Base-by-base conservation (phyloP, 2,113 vertebrate species). In the Dasypus novemcinctus region DNA sequence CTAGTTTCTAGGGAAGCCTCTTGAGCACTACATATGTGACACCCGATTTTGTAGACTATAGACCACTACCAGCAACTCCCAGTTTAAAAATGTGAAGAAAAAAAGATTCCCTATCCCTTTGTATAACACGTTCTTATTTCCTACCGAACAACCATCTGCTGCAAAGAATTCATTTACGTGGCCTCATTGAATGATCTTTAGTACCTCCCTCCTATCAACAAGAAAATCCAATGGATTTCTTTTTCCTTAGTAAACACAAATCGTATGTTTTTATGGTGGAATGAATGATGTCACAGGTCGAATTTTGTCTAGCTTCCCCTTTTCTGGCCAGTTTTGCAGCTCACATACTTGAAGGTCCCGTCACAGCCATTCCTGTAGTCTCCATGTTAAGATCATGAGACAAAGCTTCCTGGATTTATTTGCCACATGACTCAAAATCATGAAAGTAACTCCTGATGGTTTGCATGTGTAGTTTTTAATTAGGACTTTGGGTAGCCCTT, bases 1-100 rank as follows among this genome's bases (percentile, higher is more conserved):
- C 91, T 96, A 68, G 36, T 92, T 97, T 97, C 79, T 66, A 74
- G 38, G 29, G 87, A 59, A 95, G 41, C 66, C 95, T 96, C 87
- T 96, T 89, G 46, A 95, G 74, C 76, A 87, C 79, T 96, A 92
- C 71, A 27, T 69, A 92, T 2, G 84, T 92, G 12, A 0, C 8
- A 52, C 95, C 61, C 92, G 64, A 75, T 75, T 94, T 97, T 95
- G 36, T 92, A 61, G 7, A 21, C 91, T 90, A 80, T 90, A 95
- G 66, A 95, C 86, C 92, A 89, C 3, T 86, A 95, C 98, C 98
- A 98, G 97, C 97, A 97, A 97, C 92, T 93, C 81, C 84, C 92
- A 52, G 14, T 72, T 92, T 75, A 27, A 72, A 81, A 96, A 84
- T 68, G 64, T 95, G 85, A 83, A 82, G 59, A n/a, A 18, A 7